phyloP scores from a whole-genome alignment of 2,888 invertebrate species.

The Crepidodera aurea region DNA sequence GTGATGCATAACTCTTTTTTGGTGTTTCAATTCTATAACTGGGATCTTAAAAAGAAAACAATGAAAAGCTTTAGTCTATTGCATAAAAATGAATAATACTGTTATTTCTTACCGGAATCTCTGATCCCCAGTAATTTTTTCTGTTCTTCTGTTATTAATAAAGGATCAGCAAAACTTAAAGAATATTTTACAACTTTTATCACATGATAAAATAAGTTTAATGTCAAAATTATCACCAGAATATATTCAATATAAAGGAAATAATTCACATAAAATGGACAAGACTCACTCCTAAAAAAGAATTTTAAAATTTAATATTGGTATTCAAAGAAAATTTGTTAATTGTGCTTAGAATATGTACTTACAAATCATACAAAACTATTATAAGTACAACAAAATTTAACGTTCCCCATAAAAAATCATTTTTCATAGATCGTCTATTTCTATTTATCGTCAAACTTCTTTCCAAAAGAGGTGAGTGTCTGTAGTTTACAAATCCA shows the following conservation, averaged over 20 bases:
- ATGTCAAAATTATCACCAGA: conserved; percentile 59
- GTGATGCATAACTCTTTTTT: conserved; percentile 31
- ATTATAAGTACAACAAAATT: conserved; percentile 66
- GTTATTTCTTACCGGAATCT: conserved; percentile 55
- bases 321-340: too few relatives aligned
- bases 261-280: conserved; percentile 61
- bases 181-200: conserved; percentile 60
- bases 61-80: too few relatives aligned
- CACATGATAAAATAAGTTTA: conserved; percentile 66
- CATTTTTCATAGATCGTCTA: conserved; percentile 63
- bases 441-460: conserved; percentile 65
- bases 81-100: too few relatives aligned
- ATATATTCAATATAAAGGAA: conserved; percentile 61
- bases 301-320: neutral
- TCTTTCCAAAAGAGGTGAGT: conserved; percentile 64
- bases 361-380: conserved; percentile 71
- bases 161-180: conserved; percentile 58
- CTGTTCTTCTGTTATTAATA: conserved; percentile 64
- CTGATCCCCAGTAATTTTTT: conserved; percentile 65
- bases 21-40: conserved; percentile 47
- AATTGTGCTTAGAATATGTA: too few relatives aligned
- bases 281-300: conserved; percentile 59
- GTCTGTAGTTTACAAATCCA: conserved; percentile 3
- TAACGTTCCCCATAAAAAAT: conserved; percentile 68
- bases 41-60: conserved; percentile 45